Percentiles rank a stretch among this genome's conserved stretches.
phyloP scores from a whole-genome alignment of 2,888 invertebrate genomes.

The Nomada fabriciana region DNA sequence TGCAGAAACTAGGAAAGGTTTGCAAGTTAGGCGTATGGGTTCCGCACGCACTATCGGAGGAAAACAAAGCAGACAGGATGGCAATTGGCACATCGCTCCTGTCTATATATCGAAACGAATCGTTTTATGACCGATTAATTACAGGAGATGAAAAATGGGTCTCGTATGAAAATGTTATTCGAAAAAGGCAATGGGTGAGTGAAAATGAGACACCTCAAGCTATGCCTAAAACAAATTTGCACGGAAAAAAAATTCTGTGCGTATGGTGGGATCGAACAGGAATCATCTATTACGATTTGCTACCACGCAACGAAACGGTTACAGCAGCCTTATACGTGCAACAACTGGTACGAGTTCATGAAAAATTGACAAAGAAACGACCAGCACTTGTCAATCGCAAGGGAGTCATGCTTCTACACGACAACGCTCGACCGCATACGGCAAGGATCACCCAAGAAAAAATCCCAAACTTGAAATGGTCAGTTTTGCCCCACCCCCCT shows the following conservation, averaged over 20 bases:
- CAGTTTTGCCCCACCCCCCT: no score
- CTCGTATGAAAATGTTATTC: slow-evolving; percentile 8
- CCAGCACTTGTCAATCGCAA: neutral
- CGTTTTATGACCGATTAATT: slow-evolving; percentile 7
- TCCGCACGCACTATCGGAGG: neutral
- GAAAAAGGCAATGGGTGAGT: slow-evolving; percentile 9
- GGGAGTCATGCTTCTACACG: neutral
- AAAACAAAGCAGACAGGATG: neutral
- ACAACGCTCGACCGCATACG: no score
- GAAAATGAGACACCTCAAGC: neutral
- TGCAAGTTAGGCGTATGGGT: neutral
- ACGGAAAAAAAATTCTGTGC: neutral
- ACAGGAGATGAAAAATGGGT: slow-evolving; percentile 4
- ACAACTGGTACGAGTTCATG: neutral
- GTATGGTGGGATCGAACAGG: slow-evolving; percentile 1
- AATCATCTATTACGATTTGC: slow-evolving; percentile 1
- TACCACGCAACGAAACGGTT: neutral
- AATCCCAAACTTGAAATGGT: no score
- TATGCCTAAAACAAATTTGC: neutral
- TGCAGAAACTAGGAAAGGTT: neutral
- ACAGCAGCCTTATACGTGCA: neutral
- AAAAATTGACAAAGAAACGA: neutral
- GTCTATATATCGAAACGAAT: neutral
- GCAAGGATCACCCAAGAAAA: no score
- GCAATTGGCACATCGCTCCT: neutral